Evolutionary conservation across 2,113 vertebrate genomes (phyloP).

Genomic region (Lanius ludovicianus): DNA sequence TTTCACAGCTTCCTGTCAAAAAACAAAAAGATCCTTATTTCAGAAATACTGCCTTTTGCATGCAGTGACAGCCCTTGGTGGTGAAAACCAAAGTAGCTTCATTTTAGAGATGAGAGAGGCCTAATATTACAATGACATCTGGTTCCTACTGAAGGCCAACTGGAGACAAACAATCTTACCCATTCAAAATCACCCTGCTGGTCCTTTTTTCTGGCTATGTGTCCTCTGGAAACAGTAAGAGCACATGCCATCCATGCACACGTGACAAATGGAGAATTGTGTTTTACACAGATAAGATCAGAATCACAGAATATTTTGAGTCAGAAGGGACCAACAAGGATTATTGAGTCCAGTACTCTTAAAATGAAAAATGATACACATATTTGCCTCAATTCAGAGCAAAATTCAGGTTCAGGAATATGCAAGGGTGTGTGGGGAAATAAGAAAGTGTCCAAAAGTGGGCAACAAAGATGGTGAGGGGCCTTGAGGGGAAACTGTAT

Average conservation of each 20-base stretch:
- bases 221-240: background rate
- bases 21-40: background rate
- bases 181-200: background rate
- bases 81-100: background rate
- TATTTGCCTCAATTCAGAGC: background rate
- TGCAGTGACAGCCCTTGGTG: background rate
- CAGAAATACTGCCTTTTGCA: background rate
- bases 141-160: background rate
- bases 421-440: background rate
- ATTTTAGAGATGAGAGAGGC: background rate
- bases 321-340: rapidly evolving
- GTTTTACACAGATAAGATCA: background rate
- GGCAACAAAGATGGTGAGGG: background rate
- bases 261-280: background rate
- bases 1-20: background rate
- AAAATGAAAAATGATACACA: background rate
- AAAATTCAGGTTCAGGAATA: background rate
- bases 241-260: rapidly evolving
- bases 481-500: rapidly evolving
- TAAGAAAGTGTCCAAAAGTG: background rate
- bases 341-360: background rate
- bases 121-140: background rate
- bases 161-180: background rate
- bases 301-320: background rate
- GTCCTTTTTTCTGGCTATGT: background rate